A percentile compares a stretch with the other conserved stretches of the same genome.
Conservation (phyloP, 2,888 invertebrate species). For the Lottia gigantea region DNA sequence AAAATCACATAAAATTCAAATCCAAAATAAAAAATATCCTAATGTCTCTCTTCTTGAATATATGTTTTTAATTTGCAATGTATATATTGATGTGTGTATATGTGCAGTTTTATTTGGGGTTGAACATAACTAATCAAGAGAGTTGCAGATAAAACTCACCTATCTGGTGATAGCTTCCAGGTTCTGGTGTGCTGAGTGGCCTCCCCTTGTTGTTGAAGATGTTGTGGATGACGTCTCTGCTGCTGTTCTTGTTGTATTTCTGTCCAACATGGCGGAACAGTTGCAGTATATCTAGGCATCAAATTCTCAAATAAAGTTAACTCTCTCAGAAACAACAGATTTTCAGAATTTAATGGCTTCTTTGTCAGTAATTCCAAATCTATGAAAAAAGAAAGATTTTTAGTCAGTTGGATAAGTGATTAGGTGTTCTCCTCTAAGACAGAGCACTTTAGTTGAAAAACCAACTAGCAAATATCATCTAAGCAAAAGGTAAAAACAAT, state of each 20-base stretch:
- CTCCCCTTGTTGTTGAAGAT: constrained; percentile 76
- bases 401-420: too few relatives aligned
- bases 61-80: too few relatives aligned
- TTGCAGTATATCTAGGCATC: constrained; percentile 81
- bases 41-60: too few relatives aligned
- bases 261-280: constrained; percentile 93
- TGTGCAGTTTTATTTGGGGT: too few relatives aligned
- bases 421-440: too few relatives aligned
- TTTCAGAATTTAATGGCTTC: constrained; percentile 72
- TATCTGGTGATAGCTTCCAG: constrained; percentile 88
- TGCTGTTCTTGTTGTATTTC: constrained; percentile 92
- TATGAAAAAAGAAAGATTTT: constrained; percentile 22
- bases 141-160: constrained; percentile 69
- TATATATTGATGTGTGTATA: too few relatives aligned
- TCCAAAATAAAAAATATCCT: too few relatives aligned
- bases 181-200: constrained; percentile 83
- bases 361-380: constrained; percentile 64
- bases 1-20: neutral
- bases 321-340: constrained; percentile 77
- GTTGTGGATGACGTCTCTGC: constrained; percentile 87
- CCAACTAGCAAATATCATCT: too few relatives aligned
- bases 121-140: too few relatives aligned
- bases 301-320: constrained; percentile 82
- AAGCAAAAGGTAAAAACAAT: too few relatives aligned
- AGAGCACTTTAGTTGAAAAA: too few relatives aligned